Evolutionary conservation across 2,888 invertebrate species (phyloP), one percentile per base, ranked within the genome.

Genomic region (Diaprepes abbreviatus): DNA sequence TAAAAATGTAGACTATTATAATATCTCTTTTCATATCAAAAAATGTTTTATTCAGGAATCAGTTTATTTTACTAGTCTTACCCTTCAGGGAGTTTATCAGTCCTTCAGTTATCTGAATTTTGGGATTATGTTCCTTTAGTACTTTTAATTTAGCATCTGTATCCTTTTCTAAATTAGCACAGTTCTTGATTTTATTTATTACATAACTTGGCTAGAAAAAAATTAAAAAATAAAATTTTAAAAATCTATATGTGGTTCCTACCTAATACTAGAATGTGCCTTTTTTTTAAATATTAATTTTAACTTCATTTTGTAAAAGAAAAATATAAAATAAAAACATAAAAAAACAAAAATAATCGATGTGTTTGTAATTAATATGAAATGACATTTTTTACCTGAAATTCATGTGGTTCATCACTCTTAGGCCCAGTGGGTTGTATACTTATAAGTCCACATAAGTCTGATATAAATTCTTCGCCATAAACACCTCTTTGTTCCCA

Each of bases 401-500:
- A 94, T 77, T 94, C 93, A 74, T 90, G 88, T 1, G 88, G 87
- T 79, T 91, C 91, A 75, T 91, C 91, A 78, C 86, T 86, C 79
- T 88, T 86, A 82, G 90, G 89, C 75, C 90, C 90, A 59, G 89
- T 88, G 54, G 93, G 91, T 52, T 91, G 91, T 16, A 92, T 92
- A 77, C 92, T 93, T 31, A 97, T 88, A 63, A 96, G 85, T 3
- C 94, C 94, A 40, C 92, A 91, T 21, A 97, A 85, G 85, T 97
- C 96, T 10, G 93, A 89, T 21, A 97, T 88, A 81, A 95, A 97
- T 79, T 94, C 94, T 78, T 94, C 93, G 83, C 93, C 94, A 82
- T 96, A 98, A 14, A 97, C 92, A 48, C 90, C 92, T 74, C 97
- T 88, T 81, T 98, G 95, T 82, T 95, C 94, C 98, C 98, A 98